Conservation (phyloP, 2,888 invertebrate genomes). For the Lepidochrysops patricia region DNA sequence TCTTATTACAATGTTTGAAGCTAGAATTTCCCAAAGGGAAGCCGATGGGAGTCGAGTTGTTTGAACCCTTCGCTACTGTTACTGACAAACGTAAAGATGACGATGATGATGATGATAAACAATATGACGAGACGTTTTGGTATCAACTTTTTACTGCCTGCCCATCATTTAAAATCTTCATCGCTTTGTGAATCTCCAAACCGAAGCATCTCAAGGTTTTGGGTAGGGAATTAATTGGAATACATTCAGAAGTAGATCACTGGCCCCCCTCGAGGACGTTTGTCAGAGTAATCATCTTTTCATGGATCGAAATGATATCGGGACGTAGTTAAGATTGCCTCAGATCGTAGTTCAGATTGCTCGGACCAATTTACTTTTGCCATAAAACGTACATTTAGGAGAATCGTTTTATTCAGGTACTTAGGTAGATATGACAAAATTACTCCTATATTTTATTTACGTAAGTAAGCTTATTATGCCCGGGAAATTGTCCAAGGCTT, state of each 20-base stretch:
- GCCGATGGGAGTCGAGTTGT: no score
- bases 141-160: no score
- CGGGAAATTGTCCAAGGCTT: neutral
- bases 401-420: neutral
- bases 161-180: no score
- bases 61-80: no score
- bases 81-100: no score
- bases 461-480: neutral
- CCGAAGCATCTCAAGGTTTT: neutral
- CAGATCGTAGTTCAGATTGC: constrained; percentile 24
- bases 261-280: constrained; percentile 43
- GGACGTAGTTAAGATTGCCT: constrained; percentile 38
- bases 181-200: no score
- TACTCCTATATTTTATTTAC: neutral
- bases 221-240: constrained; percentile 47
- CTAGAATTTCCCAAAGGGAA: no score
- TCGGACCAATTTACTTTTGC: neutral
- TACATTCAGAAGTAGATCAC: constrained; percentile 51
- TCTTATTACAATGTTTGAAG: no score
- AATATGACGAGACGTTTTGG: no score
- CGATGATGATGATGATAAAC: no score
- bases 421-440: neutral
- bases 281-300: constrained; percentile 62
- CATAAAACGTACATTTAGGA: neutral
- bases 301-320: constrained; percentile 39